Base-by-base conservation (phyloP, 2,888 invertebrate species). In the Scrobipalpa atriplicella region DNA sequence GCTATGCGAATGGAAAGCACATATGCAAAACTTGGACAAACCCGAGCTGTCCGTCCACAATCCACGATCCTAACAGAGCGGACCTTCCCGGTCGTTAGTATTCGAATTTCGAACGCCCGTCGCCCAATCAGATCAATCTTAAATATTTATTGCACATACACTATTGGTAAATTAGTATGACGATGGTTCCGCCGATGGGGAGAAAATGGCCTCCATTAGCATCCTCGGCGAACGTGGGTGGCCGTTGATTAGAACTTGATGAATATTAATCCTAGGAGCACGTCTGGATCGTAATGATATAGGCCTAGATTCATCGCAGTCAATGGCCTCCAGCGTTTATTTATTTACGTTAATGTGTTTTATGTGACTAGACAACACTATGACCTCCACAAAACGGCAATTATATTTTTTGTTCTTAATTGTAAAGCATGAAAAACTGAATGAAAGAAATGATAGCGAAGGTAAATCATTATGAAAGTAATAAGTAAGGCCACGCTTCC, bases 121-220 rank as follows among this genome's bases (percentile, higher is more conserved):
- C 78, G 78, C 75, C 82, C 85, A 87, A 92, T 92, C 92, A 86
- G 91, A 91, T 91, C 89, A 89, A 90, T 90, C 89, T 90, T 89
- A 91, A 92, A 92, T 92, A 92, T 92, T 92, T 92, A 92, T 92
- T 92, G 89, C 89, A 84, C 89, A 91, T 83, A 85, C 85, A 82
- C 82, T 79, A 84, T 85, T 86, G 86, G 73, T 84, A 85, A 91
- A 92, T 92, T 92, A 90, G 92, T 91, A 92, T 92, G 86, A 89
- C 80, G 87, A 90, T 91, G 86, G 84, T 77, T 81, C 77, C 85
- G 76, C 86, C 81, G 91, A 90, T 92, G 90, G 86, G 85, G 86
- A 82, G 87, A 85, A 85, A 90, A 89, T 86, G 83, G 86, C 83
- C 78, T 81, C 78, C 80, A 85, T 80, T 80, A 75, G 78, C 82